Evolutionary conservation across 2,113 vertebrate species (phyloP), one percentile per base, ranked within the genome.

Genomic region (Columbina picui): DNA sequence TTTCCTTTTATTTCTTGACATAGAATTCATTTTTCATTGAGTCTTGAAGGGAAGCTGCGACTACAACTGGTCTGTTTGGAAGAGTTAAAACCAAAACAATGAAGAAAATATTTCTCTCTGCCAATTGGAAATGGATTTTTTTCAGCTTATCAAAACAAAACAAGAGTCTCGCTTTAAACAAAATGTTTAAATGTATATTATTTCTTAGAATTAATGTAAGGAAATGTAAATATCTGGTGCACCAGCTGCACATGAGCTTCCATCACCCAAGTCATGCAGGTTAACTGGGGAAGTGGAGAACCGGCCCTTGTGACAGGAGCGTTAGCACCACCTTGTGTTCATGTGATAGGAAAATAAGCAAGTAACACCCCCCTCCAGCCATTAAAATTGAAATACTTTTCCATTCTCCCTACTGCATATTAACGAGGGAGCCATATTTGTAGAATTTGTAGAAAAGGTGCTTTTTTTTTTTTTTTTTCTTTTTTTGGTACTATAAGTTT

Each of bases 311-410:
- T 93, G 94, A 89, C 89, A 97, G 96, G 96, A 96, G 93, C 95
- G 75, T 74, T 78, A 96, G 96, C 96, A 96, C 96, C 96, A 97
- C 96, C 96, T 95, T 92, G 96, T 96, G 96, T 97, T 68, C 93
- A 25, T 7, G 92, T 9, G 32, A 2, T 8, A 16, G 68, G 94
- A 88, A 73, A 61, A 69, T 17, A 76, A 16, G 38, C 0, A 10
- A 7, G 38, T 17, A 85, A 43, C 43, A 38, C 59, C 30, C 84
- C 59, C 34, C 50, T 47, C 38, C 87, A 21, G 45, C 36, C 91
- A 61, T 5, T 4, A 20, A 14, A 45, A 55, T 6, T 11, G 50
- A 41, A 17, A 53, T 11, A 8, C 41, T 56, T 7, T 13, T 32
- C n/a, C 32, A 14, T 32, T 14, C 59, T 56, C 29, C 47, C 55